These are phyloP conservation scores for Drosophila hamatofila DNA, from an alignment of 2,888 invertebrate genomes.

Conservation along the genomic window DNA sequence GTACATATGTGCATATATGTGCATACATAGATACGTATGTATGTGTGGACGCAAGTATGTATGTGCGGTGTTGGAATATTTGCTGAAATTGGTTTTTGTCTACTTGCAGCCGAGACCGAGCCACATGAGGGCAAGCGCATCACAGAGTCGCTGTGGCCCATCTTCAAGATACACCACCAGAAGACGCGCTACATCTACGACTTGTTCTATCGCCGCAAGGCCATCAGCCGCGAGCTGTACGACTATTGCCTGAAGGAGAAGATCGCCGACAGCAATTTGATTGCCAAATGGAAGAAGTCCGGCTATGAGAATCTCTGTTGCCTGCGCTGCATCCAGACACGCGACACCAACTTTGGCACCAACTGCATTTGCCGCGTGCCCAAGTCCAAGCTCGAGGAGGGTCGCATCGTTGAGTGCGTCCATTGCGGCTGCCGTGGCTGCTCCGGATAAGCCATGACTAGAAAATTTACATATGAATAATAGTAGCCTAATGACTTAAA, in stretches of 20 bases:
- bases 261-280: conserved; percentile 98
- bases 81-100: background rate
- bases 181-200: conserved; percentile 99
- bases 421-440: conserved; percentile 99
- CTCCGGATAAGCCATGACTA: conserved; percentile 88
- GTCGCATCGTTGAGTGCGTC: conserved; percentile 97
- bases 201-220: conserved; percentile 97
- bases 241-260: conserved; percentile 98
- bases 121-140: conserved; percentile 99
- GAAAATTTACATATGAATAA: background rate
- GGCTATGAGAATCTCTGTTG: conserved; percentile 99
- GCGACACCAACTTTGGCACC: conserved; percentile 99
- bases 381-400: conserved; percentile 98
- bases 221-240: conserved; percentile 97
- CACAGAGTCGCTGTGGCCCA: conserved; percentile 99
- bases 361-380: conserved; percentile 99
- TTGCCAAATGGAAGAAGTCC: conserved; percentile 99
- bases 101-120: conserved; percentile 94
- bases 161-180: conserved; percentile 99
- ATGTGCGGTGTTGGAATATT: background rate
- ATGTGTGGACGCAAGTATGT: too few relatives aligned
- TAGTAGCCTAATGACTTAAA: background rate
- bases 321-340: conserved; percentile 97
- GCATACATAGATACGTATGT: background rate
- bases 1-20: background rate